These are phyloP conservation scores for Folsomia candida DNA, from an alignment of 2,888 invertebrate species.

Conservation along the genomic window DNA sequence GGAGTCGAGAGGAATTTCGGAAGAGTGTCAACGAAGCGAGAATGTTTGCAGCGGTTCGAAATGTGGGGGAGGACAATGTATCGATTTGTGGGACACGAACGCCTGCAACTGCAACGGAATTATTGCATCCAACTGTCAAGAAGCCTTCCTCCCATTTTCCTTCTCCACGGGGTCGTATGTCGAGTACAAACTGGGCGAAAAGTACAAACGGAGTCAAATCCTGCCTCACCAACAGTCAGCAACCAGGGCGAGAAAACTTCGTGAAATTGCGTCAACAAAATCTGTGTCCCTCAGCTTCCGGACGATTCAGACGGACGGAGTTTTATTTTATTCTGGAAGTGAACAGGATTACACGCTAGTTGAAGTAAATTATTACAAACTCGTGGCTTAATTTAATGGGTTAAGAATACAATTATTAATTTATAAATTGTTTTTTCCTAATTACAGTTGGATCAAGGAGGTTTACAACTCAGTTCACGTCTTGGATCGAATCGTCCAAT, in stretches of 20 bases:
- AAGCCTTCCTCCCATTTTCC: conserved; percentile 74
- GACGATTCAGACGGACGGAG: conserved; percentile 72
- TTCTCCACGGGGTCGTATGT: conserved; percentile 75
- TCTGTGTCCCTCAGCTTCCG: conserved; percentile 75
- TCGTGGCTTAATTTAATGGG: neutral
- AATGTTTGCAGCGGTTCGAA: conserved; percentile 49
- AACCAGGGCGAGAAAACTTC: conserved; percentile 23
- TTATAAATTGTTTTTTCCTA: conserved; percentile 13
- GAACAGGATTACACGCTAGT: conserved; percentile 82
- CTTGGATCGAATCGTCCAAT: conserved; percentile 67
- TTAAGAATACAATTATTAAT: conserved; percentile 7
- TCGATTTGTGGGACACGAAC: conserved; percentile 79
- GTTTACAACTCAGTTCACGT: conserved; percentile 75
- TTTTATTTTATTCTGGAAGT: conserved; percentile 81
- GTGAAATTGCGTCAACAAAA: conserved; percentile 62
- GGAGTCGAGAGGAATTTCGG: conserved; percentile 68
- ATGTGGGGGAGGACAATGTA: conserved; percentile 66
- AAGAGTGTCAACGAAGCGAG: conserved; percentile 71
- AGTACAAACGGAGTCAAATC: conserved; percentile 80
- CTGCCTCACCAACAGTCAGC: conserved; percentile 60
- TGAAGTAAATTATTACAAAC: conserved; percentile 59
- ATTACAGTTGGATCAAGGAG: conserved; percentile 66
- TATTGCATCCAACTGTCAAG: conserved; percentile 75
- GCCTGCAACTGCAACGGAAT: conserved; percentile 65
- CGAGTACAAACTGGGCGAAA: conserved; percentile 72